phyloP scores from a whole-genome alignment of 2,113 vertebrate species.

The Ceyx margarethae region DNA sequence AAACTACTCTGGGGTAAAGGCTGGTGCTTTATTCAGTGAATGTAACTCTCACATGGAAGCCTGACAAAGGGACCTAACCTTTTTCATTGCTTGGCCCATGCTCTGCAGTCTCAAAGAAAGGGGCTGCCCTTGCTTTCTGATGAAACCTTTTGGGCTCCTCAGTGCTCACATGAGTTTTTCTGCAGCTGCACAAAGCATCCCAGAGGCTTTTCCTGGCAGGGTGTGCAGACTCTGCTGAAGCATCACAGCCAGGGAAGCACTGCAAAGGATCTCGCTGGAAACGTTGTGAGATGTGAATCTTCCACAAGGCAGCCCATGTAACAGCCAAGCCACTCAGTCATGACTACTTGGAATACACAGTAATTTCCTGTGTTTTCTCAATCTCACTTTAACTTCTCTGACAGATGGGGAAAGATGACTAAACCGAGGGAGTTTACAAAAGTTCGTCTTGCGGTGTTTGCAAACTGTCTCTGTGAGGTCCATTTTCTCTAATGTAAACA shows the following conservation, averaged over 20 bases:
- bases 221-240: neutral
- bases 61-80: neutral
- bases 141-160: neutral
- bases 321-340: constrained; percentile 72
- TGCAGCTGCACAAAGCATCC: neutral
- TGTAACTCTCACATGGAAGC: neutral
- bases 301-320: constrained; percentile 62
- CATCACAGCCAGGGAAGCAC: constrained; percentile 21
- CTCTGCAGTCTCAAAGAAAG: neutral
- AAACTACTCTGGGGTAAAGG: neutral
- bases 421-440: constrained; percentile 70
- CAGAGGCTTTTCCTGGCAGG: constrained; percentile 46
- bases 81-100: neutral
- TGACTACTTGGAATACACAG: constrained; percentile 74
- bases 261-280: constrained; percentile 56
- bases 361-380: constrained; percentile 76
- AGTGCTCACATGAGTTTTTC: neutral
- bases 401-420: constrained; percentile 74
- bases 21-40: neutral
- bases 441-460: constrained; percentile 70
- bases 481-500: constrained; percentile 71
- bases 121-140: neutral
- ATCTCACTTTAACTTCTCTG: constrained; percentile 70
- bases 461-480: constrained; percentile 70
- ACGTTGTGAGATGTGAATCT: constrained; percentile 62